phyloP scores from a whole-genome alignment of 2,888 invertebrate genomes.

The Resseliella maxima region DNA sequence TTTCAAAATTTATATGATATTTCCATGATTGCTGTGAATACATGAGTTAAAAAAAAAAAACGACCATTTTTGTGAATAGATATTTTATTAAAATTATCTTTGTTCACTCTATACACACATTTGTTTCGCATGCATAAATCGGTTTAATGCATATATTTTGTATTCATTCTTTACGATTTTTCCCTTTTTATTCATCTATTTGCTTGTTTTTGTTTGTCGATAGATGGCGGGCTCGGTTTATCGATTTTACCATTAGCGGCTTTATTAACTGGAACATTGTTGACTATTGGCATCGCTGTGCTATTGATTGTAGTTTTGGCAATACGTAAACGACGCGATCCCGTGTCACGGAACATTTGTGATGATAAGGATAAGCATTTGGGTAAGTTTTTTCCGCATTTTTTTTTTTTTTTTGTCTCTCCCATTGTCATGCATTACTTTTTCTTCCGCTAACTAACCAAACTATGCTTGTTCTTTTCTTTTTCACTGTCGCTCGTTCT shows the following conservation, averaged over 20 bases:
- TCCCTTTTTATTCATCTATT: neutral
- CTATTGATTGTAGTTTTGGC: slow-evolving; percentile 75
- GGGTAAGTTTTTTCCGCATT: slow-evolving; percentile 62
- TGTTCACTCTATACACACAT: neutral
- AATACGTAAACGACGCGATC: slow-evolving; percentile 72
- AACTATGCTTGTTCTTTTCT: neutral
- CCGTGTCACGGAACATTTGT: slow-evolving; percentile 70
- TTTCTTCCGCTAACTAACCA: neutral
- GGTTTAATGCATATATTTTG: neutral
- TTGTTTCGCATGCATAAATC: slow-evolving; percentile 17
- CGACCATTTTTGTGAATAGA: neutral
- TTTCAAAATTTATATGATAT: neutral
- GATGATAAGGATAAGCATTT: slow-evolving; percentile 68
- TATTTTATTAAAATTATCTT: neutral
- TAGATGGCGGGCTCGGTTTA: slow-evolving; percentile 77
- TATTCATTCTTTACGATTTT: neutral
- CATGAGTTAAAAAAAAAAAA: neutral
- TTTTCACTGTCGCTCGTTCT: neutral
- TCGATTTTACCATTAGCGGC: slow-evolving; percentile 80
- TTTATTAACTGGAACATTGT: slow-evolving; percentile 74
- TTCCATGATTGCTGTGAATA: neutral
- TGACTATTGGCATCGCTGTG: slow-evolving; percentile 74
- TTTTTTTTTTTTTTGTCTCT: neutral
- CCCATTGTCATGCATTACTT: neutral
- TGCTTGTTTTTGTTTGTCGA: neutral